phyloP scores from a whole-genome alignment of 2,113 vertebrate genomes.

The Percina caprodes region DNA sequence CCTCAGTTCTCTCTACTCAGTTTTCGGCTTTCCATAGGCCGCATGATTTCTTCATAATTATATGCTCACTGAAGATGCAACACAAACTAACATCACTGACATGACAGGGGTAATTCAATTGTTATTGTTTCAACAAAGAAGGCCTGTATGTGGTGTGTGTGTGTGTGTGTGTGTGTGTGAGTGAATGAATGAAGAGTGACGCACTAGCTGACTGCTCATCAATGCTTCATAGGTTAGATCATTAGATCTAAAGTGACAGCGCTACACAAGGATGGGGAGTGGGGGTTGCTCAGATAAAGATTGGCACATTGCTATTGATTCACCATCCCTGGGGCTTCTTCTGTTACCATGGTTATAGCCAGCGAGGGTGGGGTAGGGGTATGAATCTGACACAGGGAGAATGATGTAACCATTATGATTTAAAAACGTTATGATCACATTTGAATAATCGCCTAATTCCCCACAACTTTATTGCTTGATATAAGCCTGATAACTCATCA shows the following conservation, averaged over 20 bases:
- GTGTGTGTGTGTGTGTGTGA: conserved; percentile 20
- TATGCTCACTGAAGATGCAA: conserved; percentile 33
- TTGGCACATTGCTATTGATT: conserved; percentile 85
- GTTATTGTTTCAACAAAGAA: conserved; percentile 56
- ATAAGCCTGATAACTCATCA: conserved; percentile 35
- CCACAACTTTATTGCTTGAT: conserved; percentile 39
- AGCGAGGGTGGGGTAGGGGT: conserved; percentile 37
- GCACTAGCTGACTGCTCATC: conserved; percentile 74
- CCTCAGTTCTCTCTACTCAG: conserved; percentile 37
- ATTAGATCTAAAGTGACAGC: conserved; percentile 84
- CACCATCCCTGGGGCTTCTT: conserved; percentile 70
- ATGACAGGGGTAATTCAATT: conserved; percentile 52
- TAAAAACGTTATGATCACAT: conserved; percentile 48
- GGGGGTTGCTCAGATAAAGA: conserved; percentile 80
- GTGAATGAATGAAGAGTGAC: conserved; percentile 76
- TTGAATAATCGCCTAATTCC: conserved; percentile 55
- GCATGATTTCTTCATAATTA: conserved; percentile 33
- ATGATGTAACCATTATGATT: conserved; percentile 68
- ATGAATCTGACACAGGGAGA: conserved; percentile 55
- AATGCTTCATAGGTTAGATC: conserved; percentile 83
- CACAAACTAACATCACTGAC: conserved; percentile 43
- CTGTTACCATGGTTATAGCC: conserved; percentile 78
- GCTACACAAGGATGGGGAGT: conserved; percentile 78
- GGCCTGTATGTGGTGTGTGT: conserved; percentile 30
- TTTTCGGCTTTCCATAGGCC: conserved; percentile 1